Evolutionary conservation across 2,113 vertebrate genomes (phyloP).

Genomic region (Morone chrysops): DNA sequence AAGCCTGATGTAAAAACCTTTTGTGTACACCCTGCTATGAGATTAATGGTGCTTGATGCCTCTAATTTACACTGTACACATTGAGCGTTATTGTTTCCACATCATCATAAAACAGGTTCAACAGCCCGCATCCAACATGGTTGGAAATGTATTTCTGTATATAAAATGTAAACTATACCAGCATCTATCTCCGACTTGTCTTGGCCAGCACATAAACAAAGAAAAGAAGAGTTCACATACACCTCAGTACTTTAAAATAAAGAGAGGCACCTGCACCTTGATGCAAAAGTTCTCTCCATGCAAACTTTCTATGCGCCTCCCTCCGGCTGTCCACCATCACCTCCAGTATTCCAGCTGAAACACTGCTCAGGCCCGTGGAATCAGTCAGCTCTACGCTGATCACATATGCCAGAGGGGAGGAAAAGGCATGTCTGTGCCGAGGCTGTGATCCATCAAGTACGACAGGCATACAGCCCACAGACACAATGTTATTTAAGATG

Average conservation of each 20-base stretch:
- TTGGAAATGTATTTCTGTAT: conserved; percentile 1
- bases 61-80: conserved; percentile 25
- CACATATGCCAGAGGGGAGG: conserved; percentile 53
- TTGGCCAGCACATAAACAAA: neutral
- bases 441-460: conserved; percentile 65
- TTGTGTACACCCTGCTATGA: conserved; percentile 8
- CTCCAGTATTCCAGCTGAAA: conserved; percentile 22
- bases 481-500: conserved; percentile 67
- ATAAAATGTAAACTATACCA: neutral
- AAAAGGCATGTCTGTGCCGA: conserved; percentile 44
- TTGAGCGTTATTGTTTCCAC: conserved; percentile 21
- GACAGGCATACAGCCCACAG: conserved; percentile 58
- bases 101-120: conserved; percentile 30
- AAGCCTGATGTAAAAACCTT: conserved; percentile 5
- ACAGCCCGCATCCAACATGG: conserved; percentile 7
- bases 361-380: conserved; percentile 16
- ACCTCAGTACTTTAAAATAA: neutral
- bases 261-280: neutral
- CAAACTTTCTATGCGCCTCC: neutral
- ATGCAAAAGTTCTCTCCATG: neutral
- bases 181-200: neutral
- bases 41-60: conserved; percentile 25
- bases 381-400: conserved; percentile 52
- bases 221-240: neutral
- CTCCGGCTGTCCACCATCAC: conserved; percentile 10